A percentile compares a stretch with the other conserved stretches of the same genome.
Conservation (phyloP, 2,888 invertebrate genomes). For the Tetragonisca angustula region DNA sequence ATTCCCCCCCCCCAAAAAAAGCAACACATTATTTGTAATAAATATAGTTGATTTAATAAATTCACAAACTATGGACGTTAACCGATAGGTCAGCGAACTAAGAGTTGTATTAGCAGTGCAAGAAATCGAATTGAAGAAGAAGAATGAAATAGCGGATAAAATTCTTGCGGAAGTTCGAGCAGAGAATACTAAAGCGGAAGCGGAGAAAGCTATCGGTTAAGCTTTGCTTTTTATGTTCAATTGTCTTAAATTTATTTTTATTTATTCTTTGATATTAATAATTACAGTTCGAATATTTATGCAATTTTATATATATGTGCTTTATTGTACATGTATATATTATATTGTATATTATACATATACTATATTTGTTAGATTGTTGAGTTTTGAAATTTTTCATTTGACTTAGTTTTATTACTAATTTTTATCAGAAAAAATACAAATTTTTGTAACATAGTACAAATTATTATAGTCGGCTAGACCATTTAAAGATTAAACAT, state of each 20-base stretch:
- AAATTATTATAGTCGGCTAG: no score
- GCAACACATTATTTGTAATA: no score
- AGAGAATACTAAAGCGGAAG: slow-evolving; percentile 95
- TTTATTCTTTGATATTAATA: neutral
- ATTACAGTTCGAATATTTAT: neutral
- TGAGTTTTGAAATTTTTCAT: no score
- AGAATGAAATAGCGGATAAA: slow-evolving; percentile 95
- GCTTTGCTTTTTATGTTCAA: neutral
- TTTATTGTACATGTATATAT: no score
- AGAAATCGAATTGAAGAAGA: slow-evolving; percentile 93
- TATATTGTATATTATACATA: no score
- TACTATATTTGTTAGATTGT: no score
- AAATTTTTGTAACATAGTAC: no score
- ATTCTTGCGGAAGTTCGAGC: slow-evolving; percentile 93
- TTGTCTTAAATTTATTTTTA: neutral
- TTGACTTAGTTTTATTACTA: no score
- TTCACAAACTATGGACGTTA: neutral
- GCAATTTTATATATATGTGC: no score
- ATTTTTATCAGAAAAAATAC: no score
- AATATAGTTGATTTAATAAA: neutral
- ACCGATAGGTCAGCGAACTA: slow-evolving; percentile 88
- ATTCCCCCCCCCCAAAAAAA: no score
- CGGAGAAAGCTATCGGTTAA: slow-evolving; percentile 91
- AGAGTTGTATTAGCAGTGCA: slow-evolving; percentile 91
- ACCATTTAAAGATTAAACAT: no score